Evolutionary conservation across 1,140 invertebrate species (phyloP).

Genomic region (Papilio aristodemus): DNA sequence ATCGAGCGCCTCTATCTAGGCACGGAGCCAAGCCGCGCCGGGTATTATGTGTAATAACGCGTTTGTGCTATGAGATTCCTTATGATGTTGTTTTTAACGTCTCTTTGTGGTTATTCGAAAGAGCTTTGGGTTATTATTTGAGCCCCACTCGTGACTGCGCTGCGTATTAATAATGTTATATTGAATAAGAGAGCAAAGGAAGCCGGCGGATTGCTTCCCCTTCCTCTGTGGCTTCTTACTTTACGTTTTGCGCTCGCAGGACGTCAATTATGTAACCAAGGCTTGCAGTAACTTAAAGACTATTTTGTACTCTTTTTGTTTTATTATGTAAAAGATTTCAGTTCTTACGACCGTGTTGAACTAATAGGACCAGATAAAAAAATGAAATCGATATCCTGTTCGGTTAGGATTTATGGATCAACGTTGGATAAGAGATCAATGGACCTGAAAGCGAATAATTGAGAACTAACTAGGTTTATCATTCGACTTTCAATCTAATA

Average conservation of each 20-base stretch:
- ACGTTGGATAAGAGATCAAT: too few relatives aligned
- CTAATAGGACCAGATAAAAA: neutral
- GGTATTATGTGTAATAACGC: slow-evolving; percentile 50
- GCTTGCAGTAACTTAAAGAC: neutral
- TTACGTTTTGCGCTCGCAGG: neutral
- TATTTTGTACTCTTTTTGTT: neutral
- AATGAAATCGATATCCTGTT: neutral
- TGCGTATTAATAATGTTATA: slow-evolving; percentile 28
- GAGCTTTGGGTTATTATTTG: slow-evolving; percentile 25
- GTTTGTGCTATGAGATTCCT: slow-evolving; percentile 47
- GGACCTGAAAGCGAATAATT: too few relatives aligned
- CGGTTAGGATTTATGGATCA: too few relatives aligned
- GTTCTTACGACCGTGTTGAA: neutral
- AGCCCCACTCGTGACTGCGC: slow-evolving; percentile 13
- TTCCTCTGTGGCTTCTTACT: neutral
- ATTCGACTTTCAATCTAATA: too few relatives aligned
- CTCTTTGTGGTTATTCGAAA: slow-evolving; percentile 39
- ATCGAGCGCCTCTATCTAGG: slow-evolving; percentile 60
- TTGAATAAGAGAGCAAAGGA: slow-evolving; percentile 24
- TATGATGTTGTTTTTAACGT: slow-evolving; percentile 52
- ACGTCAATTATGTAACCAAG: slow-evolving; percentile 2
- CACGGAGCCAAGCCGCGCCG: slow-evolving; percentile 59
- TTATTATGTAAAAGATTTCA: neutral
- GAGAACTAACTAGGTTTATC: too few relatives aligned
- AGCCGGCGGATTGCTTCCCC: neutral